These are phyloP conservation scores for Mesocentrotus franciscanus DNA, from an alignment of 53 echinoderm and acorn worm species.

Conservation along the genomic window DNA sequence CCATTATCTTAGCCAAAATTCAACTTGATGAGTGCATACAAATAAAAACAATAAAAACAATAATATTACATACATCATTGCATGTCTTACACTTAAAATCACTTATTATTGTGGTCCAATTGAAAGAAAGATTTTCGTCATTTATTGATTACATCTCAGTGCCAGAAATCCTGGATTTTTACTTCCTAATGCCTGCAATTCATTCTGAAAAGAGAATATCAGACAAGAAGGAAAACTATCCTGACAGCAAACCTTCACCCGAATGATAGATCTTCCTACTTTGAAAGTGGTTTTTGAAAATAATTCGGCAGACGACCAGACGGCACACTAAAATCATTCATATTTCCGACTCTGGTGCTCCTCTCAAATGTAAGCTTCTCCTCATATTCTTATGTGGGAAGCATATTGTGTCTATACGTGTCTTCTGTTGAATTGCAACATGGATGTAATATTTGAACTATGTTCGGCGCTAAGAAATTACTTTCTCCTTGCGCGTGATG, in stretches of 20 bases:
- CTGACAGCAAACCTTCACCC: neutral
- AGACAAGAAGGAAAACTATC: neutral
- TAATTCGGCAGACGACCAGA: neutral
- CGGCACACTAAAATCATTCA: neutral
- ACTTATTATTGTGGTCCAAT: too few species aligned
- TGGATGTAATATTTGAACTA: conserved; percentile 3
- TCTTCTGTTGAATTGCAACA: neutral
- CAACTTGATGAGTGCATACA: too few species aligned
- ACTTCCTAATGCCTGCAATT: neutral
- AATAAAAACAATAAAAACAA: too few species aligned
- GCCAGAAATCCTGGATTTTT: too few species aligned
- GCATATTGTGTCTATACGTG: neutral
- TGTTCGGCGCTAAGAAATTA: conserved; percentile 10
- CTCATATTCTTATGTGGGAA: neutral
- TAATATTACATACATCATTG: too few species aligned
- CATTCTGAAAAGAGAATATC: neutral
- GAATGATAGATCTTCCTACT: neutral
- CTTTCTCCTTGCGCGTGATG: neutral
- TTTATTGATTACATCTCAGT: too few species aligned
- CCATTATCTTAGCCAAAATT: too few species aligned
- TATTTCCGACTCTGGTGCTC: neutral
- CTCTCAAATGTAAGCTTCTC: neutral
- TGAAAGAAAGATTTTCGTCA: too few species aligned
- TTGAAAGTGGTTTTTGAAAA: neutral
- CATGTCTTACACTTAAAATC: too few species aligned